phyloP scores from a whole-genome alignment of 1,140 invertebrate genomes.

The Mactra quadrangularis region DNA sequence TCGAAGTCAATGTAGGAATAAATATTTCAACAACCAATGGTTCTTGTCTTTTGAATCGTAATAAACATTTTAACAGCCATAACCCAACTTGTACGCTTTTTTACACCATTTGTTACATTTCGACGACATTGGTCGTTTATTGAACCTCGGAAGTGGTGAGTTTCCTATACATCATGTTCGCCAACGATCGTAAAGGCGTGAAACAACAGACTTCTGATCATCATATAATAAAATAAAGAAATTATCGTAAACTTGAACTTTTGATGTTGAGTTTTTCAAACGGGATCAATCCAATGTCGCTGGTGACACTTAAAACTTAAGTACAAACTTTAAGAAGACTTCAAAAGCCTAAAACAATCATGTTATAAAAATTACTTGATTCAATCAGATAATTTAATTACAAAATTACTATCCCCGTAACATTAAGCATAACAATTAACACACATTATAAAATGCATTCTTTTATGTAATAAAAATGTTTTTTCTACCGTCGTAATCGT shows the following conservation, averaged over 20 bases:
- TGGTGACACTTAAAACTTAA: too few relatives aligned
- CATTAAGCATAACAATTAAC: too few relatives aligned
- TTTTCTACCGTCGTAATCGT: too few relatives aligned
- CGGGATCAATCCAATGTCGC: too few relatives aligned
- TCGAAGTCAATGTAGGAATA: conserved; percentile 30
- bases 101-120: conserved; percentile 16
- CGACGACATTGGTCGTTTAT: conserved; percentile 32
- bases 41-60: conserved; percentile 23
- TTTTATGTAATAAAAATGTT: too few relatives aligned
- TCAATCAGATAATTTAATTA: too few relatives aligned
- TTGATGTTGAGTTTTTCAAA: conserved; percentile 28
- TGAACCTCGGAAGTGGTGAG: conserved; percentile 42
- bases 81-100: conserved; percentile 35
- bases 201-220: conserved; percentile 22
- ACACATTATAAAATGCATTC: too few relatives aligned
- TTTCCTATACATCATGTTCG: conserved; percentile 43
- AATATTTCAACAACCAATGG: conserved; percentile 30
- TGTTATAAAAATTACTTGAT: too few relatives aligned
- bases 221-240: conserved; percentile 31
- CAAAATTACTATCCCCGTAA: too few relatives aligned
- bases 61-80: conserved; percentile 20
- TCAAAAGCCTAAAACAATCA: too few relatives aligned
- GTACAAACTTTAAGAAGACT: too few relatives aligned
- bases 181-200: conserved; percentile 24
- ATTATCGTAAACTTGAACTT: conserved; percentile 27